These are phyloP conservation scores for Papilio aristodemus DNA, from an alignment of 1,140 invertebrate genomes.

Conservation along the genomic window DNA sequence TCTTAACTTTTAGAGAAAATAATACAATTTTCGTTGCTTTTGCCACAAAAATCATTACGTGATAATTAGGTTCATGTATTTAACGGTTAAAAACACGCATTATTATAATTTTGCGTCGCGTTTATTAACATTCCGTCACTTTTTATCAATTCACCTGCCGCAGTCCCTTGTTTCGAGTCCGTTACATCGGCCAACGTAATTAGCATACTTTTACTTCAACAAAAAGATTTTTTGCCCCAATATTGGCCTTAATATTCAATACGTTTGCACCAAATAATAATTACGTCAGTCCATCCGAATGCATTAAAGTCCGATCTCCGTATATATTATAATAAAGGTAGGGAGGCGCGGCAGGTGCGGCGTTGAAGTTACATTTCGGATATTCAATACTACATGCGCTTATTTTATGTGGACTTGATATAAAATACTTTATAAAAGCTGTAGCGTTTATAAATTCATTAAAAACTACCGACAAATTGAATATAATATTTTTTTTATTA, in stretches of 20 bases:
- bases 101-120: conserved; percentile 43
- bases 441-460: background rate
- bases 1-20: too few species aligned
- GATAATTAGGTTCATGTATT: conserved; percentile 22
- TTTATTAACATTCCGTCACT: conserved; percentile 63
- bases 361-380: conserved; percentile 35
- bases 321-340: conserved; percentile 68
- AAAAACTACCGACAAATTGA: background rate
- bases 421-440: background rate
- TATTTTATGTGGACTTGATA: background rate
- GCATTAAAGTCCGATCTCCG: conserved; percentile 60
- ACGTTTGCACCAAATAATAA: conserved; percentile 76
- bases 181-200: conserved; percentile 54
- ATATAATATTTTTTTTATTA: too few species aligned
- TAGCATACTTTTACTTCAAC: conserved; percentile 64
- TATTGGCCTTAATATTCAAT: conserved; percentile 64
- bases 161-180: conserved; percentile 44
- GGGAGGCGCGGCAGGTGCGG: conserved; percentile 58
- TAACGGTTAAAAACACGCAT: conserved; percentile 33
- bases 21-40: background rate
- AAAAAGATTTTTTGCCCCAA: conserved; percentile 65
- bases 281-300: conserved; percentile 59
- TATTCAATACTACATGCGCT: background rate
- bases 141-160: conserved; percentile 63
- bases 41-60: conserved; percentile 20